These are phyloP conservation scores for Micrasema minimum DNA, from an alignment of 1,140 invertebrate genomes.

Conservation along the genomic window DNA sequence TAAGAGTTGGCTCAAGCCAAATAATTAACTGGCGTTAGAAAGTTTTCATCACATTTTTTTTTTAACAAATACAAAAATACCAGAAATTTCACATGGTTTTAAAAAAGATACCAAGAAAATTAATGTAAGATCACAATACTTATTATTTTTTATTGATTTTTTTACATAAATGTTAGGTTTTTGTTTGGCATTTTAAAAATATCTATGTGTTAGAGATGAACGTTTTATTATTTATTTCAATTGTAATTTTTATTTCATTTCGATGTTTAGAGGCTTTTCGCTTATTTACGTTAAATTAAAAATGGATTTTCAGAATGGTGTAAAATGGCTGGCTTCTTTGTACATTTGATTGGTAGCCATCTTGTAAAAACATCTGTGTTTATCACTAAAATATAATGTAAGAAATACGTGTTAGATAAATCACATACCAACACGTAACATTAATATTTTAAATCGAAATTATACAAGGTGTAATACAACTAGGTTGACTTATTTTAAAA, in stretches of 20 bases:
- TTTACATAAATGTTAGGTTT: slow-evolving; percentile 17
- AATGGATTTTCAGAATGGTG: slow-evolving; percentile 8
- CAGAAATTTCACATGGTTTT: background rate
- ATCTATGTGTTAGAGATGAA: slow-evolving; percentile 12
- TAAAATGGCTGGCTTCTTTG: slow-evolving; percentile 24
- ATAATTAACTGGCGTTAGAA: no score
- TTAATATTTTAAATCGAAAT: no score
- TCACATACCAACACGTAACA: background rate
- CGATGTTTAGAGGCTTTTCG: slow-evolving; percentile 26
- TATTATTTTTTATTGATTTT: background rate
- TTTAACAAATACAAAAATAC: no score
- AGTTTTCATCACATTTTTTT: no score
- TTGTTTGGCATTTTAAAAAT: slow-evolving; percentile 6
- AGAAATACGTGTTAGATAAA: no score
- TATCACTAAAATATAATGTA: no score
- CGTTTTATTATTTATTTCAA: slow-evolving; percentile 2
- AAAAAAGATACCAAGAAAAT: slow-evolving; percentile 13
- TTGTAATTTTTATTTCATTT: slow-evolving; percentile 25
- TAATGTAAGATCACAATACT: slow-evolving; percentile 10
- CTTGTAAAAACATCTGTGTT: background rate
- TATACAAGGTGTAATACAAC: no score
- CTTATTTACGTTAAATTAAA: slow-evolving; percentile 11
- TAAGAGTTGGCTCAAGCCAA: no score
- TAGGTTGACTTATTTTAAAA: no score
- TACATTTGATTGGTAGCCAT: slow-evolving; percentile 11